A percentile compares a stretch with the other conserved stretches of the same genome.
phyloP scores from a whole-genome alignment of 1,140 invertebrate species.

The Lepidurus arcticus region DNA sequence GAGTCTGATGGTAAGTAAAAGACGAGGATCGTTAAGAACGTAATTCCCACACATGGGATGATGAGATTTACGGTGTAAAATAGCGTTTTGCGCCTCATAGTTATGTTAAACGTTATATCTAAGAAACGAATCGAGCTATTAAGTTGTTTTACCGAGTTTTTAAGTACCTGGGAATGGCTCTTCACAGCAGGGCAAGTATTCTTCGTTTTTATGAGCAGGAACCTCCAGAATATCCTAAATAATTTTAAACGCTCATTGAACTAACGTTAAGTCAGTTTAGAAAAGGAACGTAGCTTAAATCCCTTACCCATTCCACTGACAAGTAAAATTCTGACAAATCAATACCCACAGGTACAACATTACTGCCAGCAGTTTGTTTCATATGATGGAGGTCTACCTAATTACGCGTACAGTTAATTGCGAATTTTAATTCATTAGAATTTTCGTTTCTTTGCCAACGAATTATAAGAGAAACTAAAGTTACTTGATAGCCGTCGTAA shows the following conservation, averaged over 20 bases:
- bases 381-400: conserved; percentile 82
- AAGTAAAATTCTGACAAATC: conserved; percentile 86
- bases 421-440: conserved; percentile 15
- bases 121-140: neutral
- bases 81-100: conserved; percentile 83
- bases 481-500: conserved; percentile 78
- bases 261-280: too few species aligned
- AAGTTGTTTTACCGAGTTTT: neutral
- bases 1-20: conserved; percentile 94
- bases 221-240: conserved; percentile 68
- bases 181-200: conserved; percentile 51
- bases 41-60: conserved; percentile 82
- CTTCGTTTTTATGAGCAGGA: conserved; percentile 78
- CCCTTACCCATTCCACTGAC: conserved; percentile 80
- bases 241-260: neutral
- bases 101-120: conserved; percentile 85
- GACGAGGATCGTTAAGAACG: conserved; percentile 88
- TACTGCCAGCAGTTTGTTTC: conserved; percentile 66
- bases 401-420: conserved; percentile 27
- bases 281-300: too few species aligned
- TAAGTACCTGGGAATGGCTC: conserved; percentile 64
- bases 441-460: neutral
- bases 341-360: conserved; percentile 72
- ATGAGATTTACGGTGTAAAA: conserved; percentile 90
- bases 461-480: neutral